These are phyloP conservation scores for Acipenser ruthenus DNA, from an alignment of 2,797 vertebrate genomes.

Conservation along the genomic window DNA sequence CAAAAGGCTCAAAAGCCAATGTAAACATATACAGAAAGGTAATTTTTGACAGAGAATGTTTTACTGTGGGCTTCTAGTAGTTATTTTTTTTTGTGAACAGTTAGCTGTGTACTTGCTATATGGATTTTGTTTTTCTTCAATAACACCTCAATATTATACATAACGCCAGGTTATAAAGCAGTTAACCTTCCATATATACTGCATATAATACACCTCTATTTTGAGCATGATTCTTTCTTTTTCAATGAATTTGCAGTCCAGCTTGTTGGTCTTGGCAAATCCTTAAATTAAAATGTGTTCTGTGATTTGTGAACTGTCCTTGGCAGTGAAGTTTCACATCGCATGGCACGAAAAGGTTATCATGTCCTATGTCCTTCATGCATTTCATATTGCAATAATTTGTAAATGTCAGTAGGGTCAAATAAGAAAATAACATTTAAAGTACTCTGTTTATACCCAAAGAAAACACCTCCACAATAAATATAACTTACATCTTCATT, in stretches of 20 bases:
- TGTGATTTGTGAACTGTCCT: background rate
- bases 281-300: background rate
- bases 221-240: background rate
- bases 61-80: no score
- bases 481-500: slow-evolving; percentile 5
- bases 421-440: slow-evolving; percentile 1
- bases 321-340: background rate
- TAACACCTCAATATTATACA: background rate
- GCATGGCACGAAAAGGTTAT: background rate
- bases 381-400: background rate
- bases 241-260: no score
- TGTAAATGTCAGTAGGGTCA: slow-evolving; percentile 5
- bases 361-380: slow-evolving; percentile 1
- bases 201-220: background rate
- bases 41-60: background rate
- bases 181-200: background rate
- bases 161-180: background rate
- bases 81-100: background rate
- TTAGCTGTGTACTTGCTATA: background rate
- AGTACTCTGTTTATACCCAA: background rate
- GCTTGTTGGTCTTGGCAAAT: background rate
- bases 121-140: no score
- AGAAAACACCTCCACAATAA: slow-evolving; percentile 1
- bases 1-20: background rate
- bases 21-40: slow-evolving; percentile 7